These are phyloP conservation scores for Drosophila macrospina DNA, from an alignment of 2,888 invertebrate genomes.

Conservation along the genomic window DNA sequence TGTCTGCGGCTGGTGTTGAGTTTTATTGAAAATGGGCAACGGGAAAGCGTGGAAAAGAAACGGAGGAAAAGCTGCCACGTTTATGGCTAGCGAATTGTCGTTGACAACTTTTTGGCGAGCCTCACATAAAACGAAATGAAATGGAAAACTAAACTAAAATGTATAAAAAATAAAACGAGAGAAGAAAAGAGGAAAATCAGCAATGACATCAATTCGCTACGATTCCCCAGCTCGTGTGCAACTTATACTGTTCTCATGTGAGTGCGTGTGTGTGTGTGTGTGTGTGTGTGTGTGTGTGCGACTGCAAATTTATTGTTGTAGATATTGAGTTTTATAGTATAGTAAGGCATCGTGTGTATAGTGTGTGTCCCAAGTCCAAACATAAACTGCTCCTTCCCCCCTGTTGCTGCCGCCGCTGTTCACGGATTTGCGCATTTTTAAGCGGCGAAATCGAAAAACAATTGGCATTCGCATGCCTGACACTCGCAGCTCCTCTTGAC, in stretches of 20 bases:
- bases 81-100: conserved; percentile 67
- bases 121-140: conserved; percentile 77
- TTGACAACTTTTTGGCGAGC: conserved; percentile 76
- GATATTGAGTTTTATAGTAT: conserved; percentile 83
- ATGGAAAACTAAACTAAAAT: conserved; percentile 73
- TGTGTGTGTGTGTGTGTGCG: conserved; percentile 43
- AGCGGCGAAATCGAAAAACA: conserved; percentile 81
- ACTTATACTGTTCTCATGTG: conserved; percentile 40
- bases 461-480: conserved; percentile 81
- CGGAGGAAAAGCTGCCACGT: conserved; percentile 35
- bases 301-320: conserved; percentile 78
- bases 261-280: conserved; percentile 21
- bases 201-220: conserved; percentile 72
- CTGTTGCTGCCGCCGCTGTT: conserved; percentile 12
- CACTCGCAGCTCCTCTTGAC: conserved; percentile 63
- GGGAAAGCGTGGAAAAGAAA: conserved; percentile 5
- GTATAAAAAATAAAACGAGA: conserved; percentile 29
- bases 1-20: conserved; percentile 69
- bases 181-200: conserved; percentile 42
- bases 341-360: too few species aligned
- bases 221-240: conserved; percentile 56
- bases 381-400: conserved; percentile 11
- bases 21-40: conserved; percentile 66
- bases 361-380: conserved; percentile 40
- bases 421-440: conserved; percentile 71